Conservation (phyloP, 2,888 invertebrate genomes). For the Platynereis dumerilii region DNA sequence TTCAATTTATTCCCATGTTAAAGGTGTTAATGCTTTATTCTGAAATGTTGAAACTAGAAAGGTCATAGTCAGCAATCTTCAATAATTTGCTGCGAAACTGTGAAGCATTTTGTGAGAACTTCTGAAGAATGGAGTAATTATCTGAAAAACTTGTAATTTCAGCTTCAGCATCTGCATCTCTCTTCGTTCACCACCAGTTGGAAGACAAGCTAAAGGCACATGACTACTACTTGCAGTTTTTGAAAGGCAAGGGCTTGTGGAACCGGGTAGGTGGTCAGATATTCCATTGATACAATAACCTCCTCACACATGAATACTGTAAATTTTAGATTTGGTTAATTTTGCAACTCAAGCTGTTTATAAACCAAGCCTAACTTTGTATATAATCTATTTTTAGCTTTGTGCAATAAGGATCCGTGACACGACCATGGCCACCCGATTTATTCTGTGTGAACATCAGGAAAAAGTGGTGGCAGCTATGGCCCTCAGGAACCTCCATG, state of each 20-base stretch:
- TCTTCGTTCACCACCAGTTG: conserved; percentile 85
- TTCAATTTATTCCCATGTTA: too few species aligned
- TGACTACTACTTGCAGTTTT: conserved; percentile 77
- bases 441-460: conserved; percentile 75
- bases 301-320: too few species aligned
- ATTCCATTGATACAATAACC: too few species aligned
- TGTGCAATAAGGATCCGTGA: conserved; percentile 40
- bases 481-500: conserved; percentile 73
- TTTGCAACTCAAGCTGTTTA: too few species aligned
- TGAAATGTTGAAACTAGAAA: too few species aligned
- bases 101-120: too few species aligned
- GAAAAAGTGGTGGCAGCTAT: conserved; percentile 82
- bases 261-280: conserved; percentile 54
- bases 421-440: conserved; percentile 68
- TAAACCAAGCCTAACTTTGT: too few species aligned
- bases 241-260: conserved; percentile 61
- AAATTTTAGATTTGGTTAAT: too few species aligned
- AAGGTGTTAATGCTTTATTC: too few species aligned
- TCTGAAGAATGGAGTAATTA: not conserved
- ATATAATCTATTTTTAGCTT: conserved; percentile 55
- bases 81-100: too few species aligned
- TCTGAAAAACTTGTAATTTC: not conserved
- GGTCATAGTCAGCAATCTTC: too few species aligned
- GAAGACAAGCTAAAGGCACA: conserved; percentile 86
- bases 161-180: conserved; percentile 76